Conservation (phyloP, 1,140 invertebrate genomes). For the Musca vetustissima region DNA sequence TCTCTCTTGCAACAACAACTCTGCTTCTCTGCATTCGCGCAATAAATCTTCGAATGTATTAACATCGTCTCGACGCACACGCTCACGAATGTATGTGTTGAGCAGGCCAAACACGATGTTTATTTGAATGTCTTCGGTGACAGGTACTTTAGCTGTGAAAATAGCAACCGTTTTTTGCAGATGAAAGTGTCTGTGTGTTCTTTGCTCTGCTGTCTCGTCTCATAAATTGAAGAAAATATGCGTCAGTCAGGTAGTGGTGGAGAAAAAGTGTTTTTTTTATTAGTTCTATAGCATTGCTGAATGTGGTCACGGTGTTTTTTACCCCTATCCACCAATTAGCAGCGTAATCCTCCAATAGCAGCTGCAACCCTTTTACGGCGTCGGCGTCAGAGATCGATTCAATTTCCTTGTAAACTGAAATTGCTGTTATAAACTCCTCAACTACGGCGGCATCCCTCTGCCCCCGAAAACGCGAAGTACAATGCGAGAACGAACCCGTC, state of each 20-base stretch:
- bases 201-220: constrained; percentile 15
- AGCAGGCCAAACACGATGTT: too few species aligned
- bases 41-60: too few species aligned
- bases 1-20: neutral
- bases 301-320: constrained; percentile 25
- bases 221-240: constrained; percentile 28
- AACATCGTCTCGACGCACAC: too few species aligned
- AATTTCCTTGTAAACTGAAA: too few species aligned
- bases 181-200: constrained; percentile 22
- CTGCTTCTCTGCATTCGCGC: neutral
- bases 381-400: too few species aligned
- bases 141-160: neutral
- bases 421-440: too few species aligned
- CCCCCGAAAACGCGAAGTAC: too few species aligned
- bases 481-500: too few species aligned
- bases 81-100: too few species aligned
- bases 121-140: neutral
- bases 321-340: constrained; percentile 37
- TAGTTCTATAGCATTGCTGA: constrained; percentile 16
- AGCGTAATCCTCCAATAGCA: too few species aligned
- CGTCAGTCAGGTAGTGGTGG: constrained; percentile 12
- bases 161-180: neutral
- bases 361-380: too few species aligned
- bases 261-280: constrained; percentile 19
- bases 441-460: too few species aligned